These are phyloP conservation scores for Cirrhinus mrigala DNA, from an alignment of 2,797 vertebrate species.

Conservation along the genomic window DNA sequence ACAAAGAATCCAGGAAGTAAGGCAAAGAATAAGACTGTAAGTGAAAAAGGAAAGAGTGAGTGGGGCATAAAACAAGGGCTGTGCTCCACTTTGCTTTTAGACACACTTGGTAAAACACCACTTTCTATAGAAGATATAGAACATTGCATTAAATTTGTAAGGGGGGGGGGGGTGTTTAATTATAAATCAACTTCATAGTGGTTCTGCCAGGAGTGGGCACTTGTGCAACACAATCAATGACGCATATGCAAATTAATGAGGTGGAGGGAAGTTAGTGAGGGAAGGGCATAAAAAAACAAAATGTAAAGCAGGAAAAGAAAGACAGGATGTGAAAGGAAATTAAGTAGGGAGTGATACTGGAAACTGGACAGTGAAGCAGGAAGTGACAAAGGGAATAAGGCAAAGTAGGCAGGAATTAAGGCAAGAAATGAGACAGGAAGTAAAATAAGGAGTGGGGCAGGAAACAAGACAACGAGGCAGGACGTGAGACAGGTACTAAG, in stretches of 20 bases:
- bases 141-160: neutral
- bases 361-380: too few relatives aligned
- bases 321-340: too few relatives aligned
- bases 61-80: neutral
- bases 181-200: neutral
- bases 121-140: neutral
- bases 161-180: too few relatives aligned
- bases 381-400: neutral
- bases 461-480: neutral
- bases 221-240: neutral
- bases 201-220: neutral
- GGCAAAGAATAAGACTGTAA: neutral
- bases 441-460: neutral
- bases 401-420: neutral
- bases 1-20: neutral
- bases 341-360: too few relatives aligned
- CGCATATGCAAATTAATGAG: neutral
- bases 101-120: neutral
- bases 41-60: conserved; percentile 33
- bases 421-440: neutral
- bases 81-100: too few relatives aligned
- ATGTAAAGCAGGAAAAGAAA: neutral
- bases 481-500: too few relatives aligned
- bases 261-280: neutral
- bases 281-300: neutral